phyloP scores from a whole-genome alignment of 1,140 invertebrate genomes.

The Colletes latitarsis region DNA sequence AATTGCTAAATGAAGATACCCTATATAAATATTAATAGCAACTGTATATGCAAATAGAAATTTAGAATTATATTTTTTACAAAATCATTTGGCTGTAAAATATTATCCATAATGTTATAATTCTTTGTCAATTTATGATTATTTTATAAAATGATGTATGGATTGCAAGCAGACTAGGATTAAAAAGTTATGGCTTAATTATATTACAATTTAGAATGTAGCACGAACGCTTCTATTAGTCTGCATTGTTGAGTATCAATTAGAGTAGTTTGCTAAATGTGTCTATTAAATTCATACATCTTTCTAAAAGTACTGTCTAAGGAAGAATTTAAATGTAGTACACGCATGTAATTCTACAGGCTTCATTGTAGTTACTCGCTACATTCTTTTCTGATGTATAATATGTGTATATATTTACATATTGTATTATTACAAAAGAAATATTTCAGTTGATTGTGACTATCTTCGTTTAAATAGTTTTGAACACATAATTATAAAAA shows the following conservation, averaged over 20 bases:
- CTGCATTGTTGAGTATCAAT: slow-evolving; percentile 42
- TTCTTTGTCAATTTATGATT: slow-evolving; percentile 17
- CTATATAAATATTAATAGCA: neutral
- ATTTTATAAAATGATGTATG: slow-evolving; percentile 18
- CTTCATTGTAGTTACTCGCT: slow-evolving; percentile 41
- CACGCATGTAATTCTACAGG: slow-evolving; percentile 41
- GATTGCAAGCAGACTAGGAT: slow-evolving; percentile 33
- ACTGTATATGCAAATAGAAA: neutral
- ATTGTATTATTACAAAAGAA: slow-evolving; percentile 42
- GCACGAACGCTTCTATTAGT: slow-evolving; percentile 56
- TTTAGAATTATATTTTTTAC: neutral
- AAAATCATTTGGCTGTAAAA: neutral
- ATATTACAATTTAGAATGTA: slow-evolving; percentile 47
- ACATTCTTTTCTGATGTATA: slow-evolving; percentile 50
- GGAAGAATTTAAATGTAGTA: slow-evolving; percentile 55
- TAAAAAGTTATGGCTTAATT: slow-evolving; percentile 11
- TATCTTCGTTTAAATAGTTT: slow-evolving; percentile 49
- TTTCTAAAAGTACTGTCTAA: slow-evolving; percentile 42
- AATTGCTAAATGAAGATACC: neutral
- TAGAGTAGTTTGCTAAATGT: slow-evolving; percentile 38
- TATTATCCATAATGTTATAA: neutral
- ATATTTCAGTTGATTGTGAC: slow-evolving; percentile 63
- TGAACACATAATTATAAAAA: slow-evolving; percentile 50
- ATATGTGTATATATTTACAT: slow-evolving; percentile 63
- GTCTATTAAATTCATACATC: slow-evolving; percentile 36